These are phyloP conservation scores for Lepidothrix coronata DNA, from an alignment of 2,113 vertebrate genomes.

Conservation along the genomic window DNA sequence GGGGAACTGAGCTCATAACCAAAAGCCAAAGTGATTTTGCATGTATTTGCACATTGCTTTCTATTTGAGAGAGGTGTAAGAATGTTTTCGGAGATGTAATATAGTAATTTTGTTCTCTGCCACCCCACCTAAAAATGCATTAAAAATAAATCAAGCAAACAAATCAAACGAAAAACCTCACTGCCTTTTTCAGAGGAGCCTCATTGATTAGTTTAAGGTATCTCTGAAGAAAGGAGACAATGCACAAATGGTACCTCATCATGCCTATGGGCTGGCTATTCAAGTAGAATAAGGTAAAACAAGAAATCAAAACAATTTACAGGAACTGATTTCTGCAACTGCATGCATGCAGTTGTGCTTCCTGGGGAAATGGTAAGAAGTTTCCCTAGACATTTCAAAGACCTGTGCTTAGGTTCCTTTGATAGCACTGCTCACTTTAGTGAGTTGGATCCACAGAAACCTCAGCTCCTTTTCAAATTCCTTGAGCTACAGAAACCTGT, in stretches of 20 bases:
- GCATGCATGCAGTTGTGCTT: background rate
- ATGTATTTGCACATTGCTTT: background rate
- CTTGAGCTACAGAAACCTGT: background rate
- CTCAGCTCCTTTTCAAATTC: background rate
- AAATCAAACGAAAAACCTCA: background rate
- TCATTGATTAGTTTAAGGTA: background rate
- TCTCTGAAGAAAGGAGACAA: background rate
- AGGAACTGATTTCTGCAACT: background rate
- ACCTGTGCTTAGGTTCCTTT: background rate
- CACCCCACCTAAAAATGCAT: background rate
- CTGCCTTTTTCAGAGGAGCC: background rate
- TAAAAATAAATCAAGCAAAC: background rate
- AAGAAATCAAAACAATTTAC: background rate
- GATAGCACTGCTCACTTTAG: background rate
- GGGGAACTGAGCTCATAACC: fast-evolving
- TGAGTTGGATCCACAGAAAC: background rate
- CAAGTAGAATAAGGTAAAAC: background rate
- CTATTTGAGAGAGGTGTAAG: background rate
- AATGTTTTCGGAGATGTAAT: background rate
- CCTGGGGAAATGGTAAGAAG: background rate
- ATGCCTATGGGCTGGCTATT: background rate
- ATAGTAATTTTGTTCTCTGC: background rate
- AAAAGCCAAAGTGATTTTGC: background rate
- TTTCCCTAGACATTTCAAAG: background rate
- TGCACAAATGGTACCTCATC: background rate